These are phyloP conservation scores for Zele albiditarsus DNA, from an alignment of 2,888 invertebrate species.

Conservation along the genomic window DNA sequence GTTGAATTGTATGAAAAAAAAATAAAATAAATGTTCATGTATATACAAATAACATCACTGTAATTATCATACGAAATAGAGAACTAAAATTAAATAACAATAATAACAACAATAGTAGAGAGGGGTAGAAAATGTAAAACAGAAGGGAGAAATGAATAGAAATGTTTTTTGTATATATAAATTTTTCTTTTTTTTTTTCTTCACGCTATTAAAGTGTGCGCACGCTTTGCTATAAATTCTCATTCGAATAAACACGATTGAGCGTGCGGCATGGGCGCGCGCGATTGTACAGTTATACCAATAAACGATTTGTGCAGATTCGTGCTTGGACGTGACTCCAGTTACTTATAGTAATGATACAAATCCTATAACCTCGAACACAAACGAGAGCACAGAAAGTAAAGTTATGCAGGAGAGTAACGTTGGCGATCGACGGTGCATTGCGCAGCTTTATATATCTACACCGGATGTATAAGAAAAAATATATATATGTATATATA, in stretches of 20 bases:
- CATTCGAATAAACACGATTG: constrained; percentile 54
- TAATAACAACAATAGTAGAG: not conserved
- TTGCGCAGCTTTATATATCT: not conserved
- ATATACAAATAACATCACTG: too few species aligned
- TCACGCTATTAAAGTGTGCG: constrained; percentile 46
- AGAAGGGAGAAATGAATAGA: not conserved
- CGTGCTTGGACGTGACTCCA: constrained; percentile 55
- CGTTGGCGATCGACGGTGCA: constrained; percentile 19
- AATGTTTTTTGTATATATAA: constrained; percentile 24
- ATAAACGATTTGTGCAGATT: constrained; percentile 58
- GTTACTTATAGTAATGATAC: constrained; percentile 57
- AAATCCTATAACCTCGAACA: constrained; percentile 49
- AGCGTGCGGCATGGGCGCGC: constrained; percentile 41
- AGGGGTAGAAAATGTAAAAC: not conserved
- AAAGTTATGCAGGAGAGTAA: constrained; percentile 50
- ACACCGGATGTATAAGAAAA: not conserved
- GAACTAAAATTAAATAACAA: not conserved
- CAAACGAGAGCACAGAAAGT: constrained; percentile 44
- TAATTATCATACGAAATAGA: too few species aligned
- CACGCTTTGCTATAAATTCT: constrained; percentile 53
- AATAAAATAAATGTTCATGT: not conserved
- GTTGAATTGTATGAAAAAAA: not conserved
- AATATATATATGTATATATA: too few species aligned
- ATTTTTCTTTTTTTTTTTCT: constrained; percentile 37
- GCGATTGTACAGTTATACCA: constrained; percentile 55